phyloP scores from a whole-genome alignment of 2,797 vertebrate species.

The Rhinichthys osculus region DNA sequence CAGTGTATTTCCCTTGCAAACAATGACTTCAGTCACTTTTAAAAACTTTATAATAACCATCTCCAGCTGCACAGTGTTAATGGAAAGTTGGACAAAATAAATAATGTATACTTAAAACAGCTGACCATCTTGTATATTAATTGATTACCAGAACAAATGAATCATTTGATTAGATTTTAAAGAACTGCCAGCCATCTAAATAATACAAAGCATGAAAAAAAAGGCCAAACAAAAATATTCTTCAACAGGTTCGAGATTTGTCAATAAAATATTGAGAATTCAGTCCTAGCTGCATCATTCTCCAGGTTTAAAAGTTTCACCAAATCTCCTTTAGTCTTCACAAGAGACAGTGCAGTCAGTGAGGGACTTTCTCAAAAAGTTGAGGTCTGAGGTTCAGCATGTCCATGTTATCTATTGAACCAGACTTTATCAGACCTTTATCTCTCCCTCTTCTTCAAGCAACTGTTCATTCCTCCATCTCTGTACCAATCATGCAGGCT shows the following conservation, averaged over 20 bases:
- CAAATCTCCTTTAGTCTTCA: slow-evolving; percentile 6
- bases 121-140: not conserved
- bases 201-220: slow-evolving; percentile 27
- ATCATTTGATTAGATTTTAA: slow-evolving; percentile 2
- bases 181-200: slow-evolving; percentile 6
- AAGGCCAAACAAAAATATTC: not conserved
- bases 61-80: slow-evolving; percentile 60
- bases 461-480: not conserved
- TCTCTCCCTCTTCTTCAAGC: not conserved
- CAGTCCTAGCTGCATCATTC: not conserved
- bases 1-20: slow-evolving; percentile 21
- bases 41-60: slow-evolving; percentile 44
- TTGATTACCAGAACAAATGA: slow-evolving; percentile 22
- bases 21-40: slow-evolving; percentile 1
- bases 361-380: slow-evolving; percentile 36
- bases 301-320: slow-evolving; percentile 12
- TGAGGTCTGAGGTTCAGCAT: slow-evolving; percentile 28
- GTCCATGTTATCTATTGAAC: not conserved
- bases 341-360: not conserved
- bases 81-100: slow-evolving; percentile 39
- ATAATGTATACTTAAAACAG: slow-evolving; percentile 57
- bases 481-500: slow-evolving; percentile 51
- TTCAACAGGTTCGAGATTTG: slow-evolving; percentile 4
- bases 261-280: slow-evolving; percentile 9
- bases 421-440: slow-evolving; percentile 3